Percentiles rank a stretch among this genome's conserved stretches.
phyloP scores from a whole-genome alignment of 2,113 vertebrate genomes.

The Peromyscus polionotus region DNA sequence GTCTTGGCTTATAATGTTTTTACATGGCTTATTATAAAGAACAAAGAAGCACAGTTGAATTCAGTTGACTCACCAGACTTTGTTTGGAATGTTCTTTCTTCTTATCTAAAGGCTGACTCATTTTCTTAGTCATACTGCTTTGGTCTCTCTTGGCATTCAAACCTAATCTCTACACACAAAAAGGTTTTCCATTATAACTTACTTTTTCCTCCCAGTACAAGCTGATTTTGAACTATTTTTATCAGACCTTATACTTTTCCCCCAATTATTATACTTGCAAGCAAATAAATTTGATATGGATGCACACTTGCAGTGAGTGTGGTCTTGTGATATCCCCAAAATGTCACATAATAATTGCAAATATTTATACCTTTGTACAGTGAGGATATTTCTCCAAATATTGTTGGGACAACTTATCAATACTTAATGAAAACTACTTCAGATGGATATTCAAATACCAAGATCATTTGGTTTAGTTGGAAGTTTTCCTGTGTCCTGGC shows the following conservation, averaged over 20 bases:
- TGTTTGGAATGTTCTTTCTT: background rate
- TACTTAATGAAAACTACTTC: conserved; percentile 24
- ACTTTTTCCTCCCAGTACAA: background rate
- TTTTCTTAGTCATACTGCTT: background rate
- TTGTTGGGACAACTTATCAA: background rate
- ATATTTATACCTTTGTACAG: background rate
- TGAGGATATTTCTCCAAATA: conserved; percentile 4
- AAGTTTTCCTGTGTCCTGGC: no score
- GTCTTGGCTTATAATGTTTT: background rate
- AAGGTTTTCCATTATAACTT: background rate
- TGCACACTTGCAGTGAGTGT: background rate
- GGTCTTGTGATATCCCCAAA: background rate
- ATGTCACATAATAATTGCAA: background rate
- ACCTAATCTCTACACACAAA: background rate
- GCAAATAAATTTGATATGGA: background rate
- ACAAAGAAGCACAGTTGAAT: background rate
- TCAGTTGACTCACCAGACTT: background rate
- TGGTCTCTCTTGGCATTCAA: background rate
- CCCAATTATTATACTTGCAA: background rate
- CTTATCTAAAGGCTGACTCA: background rate
- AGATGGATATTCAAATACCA: conserved; percentile 1
- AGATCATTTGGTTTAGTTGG: background rate
- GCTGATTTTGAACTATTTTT: background rate
- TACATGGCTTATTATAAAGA: background rate
- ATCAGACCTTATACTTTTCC: background rate